Conservation (phyloP, 1,140 invertebrate species). For the Brachionus rotundiformis region DNA sequence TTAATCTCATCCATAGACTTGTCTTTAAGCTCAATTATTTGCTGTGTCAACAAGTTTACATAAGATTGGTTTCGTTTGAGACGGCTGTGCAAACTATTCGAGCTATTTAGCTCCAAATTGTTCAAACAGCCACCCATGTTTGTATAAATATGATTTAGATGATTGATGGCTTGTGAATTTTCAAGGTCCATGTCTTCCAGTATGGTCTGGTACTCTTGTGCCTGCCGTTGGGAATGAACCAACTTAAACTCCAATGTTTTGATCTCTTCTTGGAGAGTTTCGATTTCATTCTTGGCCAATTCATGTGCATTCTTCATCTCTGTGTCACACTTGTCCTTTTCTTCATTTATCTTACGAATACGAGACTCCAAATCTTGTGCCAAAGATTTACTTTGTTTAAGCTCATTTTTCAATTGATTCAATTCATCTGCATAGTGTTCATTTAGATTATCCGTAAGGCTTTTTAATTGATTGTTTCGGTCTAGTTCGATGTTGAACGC, state of each 20-base stretch:
- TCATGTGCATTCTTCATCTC: conserved; percentile 33
- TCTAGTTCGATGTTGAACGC: conserved; percentile 22
- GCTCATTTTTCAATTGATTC: not conserved
- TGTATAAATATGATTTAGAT: not conserved
- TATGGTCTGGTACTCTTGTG: conserved; percentile 26
- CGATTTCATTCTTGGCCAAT: conserved; percentile 21
- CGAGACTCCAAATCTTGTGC: not conserved
- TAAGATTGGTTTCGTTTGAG: conserved; percentile 29
- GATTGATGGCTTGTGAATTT: not conserved
- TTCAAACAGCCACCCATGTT: not conserved
- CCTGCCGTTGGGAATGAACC: conserved; percentile 43
- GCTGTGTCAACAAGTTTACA: not conserved
- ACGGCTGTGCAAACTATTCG: not conserved
- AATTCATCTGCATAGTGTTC: not conserved
- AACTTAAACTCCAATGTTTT: conserved; percentile 36
- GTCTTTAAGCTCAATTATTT: not conserved
- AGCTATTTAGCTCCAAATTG: not conserved
- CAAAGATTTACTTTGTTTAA: not conserved
- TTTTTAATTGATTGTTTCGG: conserved; percentile 14
- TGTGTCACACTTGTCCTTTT: not conserved
- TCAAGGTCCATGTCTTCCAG: conserved; percentile 38
- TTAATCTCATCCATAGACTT: not conserved
- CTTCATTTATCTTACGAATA: not conserved
- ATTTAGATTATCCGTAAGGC: not conserved
- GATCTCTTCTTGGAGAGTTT: conserved; percentile 38